These are phyloP conservation scores for Sciaenops ocellatus DNA, from an alignment of 2,797 vertebrate species.

Conservation along the genomic window DNA sequence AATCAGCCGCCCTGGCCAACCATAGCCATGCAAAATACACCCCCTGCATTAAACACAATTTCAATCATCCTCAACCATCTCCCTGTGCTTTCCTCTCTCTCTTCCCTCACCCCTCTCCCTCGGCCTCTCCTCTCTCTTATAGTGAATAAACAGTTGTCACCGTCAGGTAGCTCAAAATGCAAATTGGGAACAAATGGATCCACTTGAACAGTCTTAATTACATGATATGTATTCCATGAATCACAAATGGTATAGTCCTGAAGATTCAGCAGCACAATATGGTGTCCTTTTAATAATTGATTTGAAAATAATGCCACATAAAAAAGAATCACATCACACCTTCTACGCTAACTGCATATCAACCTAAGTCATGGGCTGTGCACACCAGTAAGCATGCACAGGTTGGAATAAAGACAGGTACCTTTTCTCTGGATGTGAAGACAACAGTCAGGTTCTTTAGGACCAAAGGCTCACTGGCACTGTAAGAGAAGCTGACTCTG, in stretches of 20 bases:
- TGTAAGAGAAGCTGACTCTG: conserved; percentile 93
- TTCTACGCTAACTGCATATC: conserved; percentile 77
- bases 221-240: conserved; percentile 90
- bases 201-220: conserved; percentile 88
- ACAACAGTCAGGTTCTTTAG: conserved; percentile 91
- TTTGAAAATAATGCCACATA: conserved; percentile 82
- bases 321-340: conserved; percentile 75
- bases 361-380: conserved; percentile 71
- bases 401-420: conserved; percentile 71
- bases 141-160: conserved; percentile 84
- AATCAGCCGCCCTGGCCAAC: conserved; percentile 85
- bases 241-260: conserved; percentile 86
- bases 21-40: conserved; percentile 85
- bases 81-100: conserved; percentile 62
- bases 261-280: conserved; percentile 82
- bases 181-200: conserved; percentile 85
- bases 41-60: conserved; percentile 83
- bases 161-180: conserved; percentile 83
- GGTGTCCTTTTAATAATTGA: conserved; percentile 87
- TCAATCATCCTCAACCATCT: conserved; percentile 84
- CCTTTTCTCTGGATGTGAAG: conserved; percentile 94
- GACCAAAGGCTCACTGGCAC: conserved; percentile 88
- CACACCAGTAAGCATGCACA: conserved; percentile 56
- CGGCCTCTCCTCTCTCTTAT: conserved; percentile 68
- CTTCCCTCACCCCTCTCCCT: conserved; percentile 51